Evolutionary conservation across 2,113 vertebrate genomes (phyloP), one percentile per base, ranked within the genome.

Genomic region (Gallinago paraguaiae): DNA sequence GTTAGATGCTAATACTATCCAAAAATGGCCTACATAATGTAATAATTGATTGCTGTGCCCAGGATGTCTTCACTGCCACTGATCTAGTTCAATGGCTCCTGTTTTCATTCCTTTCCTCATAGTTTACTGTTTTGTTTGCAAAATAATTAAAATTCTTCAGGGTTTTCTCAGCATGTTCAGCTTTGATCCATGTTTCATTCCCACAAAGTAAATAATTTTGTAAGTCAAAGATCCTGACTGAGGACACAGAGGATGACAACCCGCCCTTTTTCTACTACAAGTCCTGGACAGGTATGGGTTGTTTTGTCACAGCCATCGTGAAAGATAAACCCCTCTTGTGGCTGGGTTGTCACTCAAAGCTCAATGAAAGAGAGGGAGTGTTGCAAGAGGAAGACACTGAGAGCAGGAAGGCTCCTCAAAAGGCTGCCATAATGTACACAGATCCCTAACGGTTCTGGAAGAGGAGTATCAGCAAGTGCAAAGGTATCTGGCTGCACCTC

Each of bases 351-450:
- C 43, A 50, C 51, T 78, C 50, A 83, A 17, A 76, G 27, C 17
- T 30, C 37, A 65, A 11, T 1, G 27, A 18, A 76, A 63, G 27
- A 82, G n/a, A 77, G 20, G 19, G 27, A 54, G 2, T 41, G 15
- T 7, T 80, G 8, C n/a, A 70, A 61, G 17, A 90, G 18, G 30
- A 86, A 45, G 10, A 67, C 20, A 41, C 25, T 33, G 25, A 65
- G 50, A 71, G 17, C 39, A 88, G 46, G 41, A 76, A 57, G 30
- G 19, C 4, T 4, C 22, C 46, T 74, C 43, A 77, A 39, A 84
- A 95, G 13, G 23, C 69, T 86, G 37, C 25, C n/a, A 30, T 4
- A 53, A 46, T 1, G 19, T 11, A 37, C 13, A 24, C 0, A 0
- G 23, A n/a, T 37, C 23, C 30, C 28, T 24, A 45, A 37, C 0